These are phyloP conservation scores for Phanerotoma sp. DNA, from an alignment of 2,888 invertebrate genomes.

Conservation along the genomic window DNA sequence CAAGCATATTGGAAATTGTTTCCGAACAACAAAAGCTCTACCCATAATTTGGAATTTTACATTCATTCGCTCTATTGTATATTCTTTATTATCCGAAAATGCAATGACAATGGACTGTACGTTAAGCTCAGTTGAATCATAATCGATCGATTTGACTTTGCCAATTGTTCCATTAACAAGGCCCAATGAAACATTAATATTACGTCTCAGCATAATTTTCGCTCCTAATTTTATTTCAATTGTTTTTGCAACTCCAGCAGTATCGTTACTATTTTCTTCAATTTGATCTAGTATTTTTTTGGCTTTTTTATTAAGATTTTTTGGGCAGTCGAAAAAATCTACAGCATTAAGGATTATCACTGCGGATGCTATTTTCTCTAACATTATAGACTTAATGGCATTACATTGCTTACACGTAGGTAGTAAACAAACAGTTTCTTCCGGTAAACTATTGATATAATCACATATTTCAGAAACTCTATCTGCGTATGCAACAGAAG, in stretches of 20 bases:
- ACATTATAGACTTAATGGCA: constrained; percentile 31
- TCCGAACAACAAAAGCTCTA: background rate
- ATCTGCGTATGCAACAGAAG: constrained; percentile 10
- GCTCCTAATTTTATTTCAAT: constrained; percentile 33
- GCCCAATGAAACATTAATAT: constrained; percentile 39
- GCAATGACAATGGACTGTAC: constrained; percentile 16
- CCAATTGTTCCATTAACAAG: constrained; percentile 40
- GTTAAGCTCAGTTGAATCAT: constrained; percentile 8
- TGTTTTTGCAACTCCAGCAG: constrained; percentile 35
- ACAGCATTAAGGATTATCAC: constrained; percentile 30
- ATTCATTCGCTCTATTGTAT: background rate
- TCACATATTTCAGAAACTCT: constrained; percentile 35
- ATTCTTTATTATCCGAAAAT: background rate
- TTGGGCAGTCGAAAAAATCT: constrained; percentile 33
- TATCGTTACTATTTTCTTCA: constrained; percentile 33
- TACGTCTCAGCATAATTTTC: constrained; percentile 38
- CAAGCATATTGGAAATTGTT: constrained; percentile 1
- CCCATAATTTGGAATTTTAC: constrained; percentile 10
- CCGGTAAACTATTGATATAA: constrained; percentile 33
- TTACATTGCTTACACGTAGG: constrained; percentile 34
- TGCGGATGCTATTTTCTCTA: constrained; percentile 23
- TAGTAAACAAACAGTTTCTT: constrained; percentile 36
- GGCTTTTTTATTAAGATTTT: constrained; percentile 28
- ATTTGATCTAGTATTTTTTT: constrained; percentile 26
- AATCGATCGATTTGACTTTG: constrained; percentile 27